These are phyloP conservation scores for Neodiprion fabricii DNA, from an alignment of 1,140 invertebrate genomes.

Conservation along the genomic window DNA sequence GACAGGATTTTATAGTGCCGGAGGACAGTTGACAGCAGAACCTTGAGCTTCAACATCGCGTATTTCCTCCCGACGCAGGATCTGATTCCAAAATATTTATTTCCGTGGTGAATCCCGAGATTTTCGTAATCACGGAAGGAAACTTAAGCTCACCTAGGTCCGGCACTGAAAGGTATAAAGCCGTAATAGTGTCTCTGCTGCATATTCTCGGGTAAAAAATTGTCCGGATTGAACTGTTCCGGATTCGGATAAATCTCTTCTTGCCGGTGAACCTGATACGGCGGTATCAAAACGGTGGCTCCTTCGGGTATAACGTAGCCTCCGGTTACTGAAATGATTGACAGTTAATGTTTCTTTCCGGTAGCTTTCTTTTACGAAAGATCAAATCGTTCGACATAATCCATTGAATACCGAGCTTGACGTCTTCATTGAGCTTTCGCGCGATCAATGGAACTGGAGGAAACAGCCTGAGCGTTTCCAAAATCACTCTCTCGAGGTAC, in stretches of 20 bases:
- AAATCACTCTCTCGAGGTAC: constrained; percentile 80
- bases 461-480: constrained; percentile 78
- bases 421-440: constrained; percentile 73
- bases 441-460: constrained; percentile 84
- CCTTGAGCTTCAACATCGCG: constrained; percentile 71
- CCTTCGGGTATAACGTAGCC: constrained; percentile 70
- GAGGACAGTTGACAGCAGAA: constrained; percentile 69
- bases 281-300: constrained; percentile 71
- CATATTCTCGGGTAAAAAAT: constrained; percentile 86
- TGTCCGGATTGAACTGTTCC: constrained; percentile 86
- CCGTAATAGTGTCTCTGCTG: constrained; percentile 83
- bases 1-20: constrained; percentile 65
- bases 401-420: constrained; percentile 67
- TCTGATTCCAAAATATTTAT: constrained; percentile 45
- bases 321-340: constrained; percentile 57
- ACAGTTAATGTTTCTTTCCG: background rate
- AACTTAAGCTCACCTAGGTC: constrained; percentile 72
- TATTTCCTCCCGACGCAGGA: constrained; percentile 73
- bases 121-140: constrained; percentile 32
- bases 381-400: background rate
- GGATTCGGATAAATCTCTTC: constrained; percentile 83
- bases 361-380: too few species aligned
- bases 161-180: constrained; percentile 90
- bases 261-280: constrained; percentile 78
- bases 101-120: constrained; percentile 26